These are phyloP conservation scores for Phodopus roborovskii DNA, from an alignment of 2,113 vertebrate genomes.

Conservation along the genomic window DNA sequence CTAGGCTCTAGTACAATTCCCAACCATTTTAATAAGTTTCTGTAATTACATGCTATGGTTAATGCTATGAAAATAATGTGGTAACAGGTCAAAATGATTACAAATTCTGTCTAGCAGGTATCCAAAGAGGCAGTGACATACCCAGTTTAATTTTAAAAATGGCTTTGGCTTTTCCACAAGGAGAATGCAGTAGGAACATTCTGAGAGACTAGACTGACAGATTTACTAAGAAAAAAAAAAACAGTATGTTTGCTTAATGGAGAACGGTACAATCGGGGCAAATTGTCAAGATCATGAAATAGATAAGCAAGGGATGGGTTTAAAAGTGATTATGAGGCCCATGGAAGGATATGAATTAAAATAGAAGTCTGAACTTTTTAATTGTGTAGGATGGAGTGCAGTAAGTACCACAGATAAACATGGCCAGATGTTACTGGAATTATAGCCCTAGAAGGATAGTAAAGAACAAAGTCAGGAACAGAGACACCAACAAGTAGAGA, in stretches of 20 bases:
- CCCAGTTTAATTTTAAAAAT: background rate
- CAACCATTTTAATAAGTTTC: background rate
- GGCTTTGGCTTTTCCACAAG: background rate
- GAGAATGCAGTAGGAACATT: background rate
- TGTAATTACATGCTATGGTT: background rate
- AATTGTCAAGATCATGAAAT: background rate
- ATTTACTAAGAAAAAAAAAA: background rate
- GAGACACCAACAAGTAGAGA: too few species aligned
- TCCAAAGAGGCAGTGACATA: background rate
- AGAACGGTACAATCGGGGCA: background rate
- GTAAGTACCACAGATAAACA: background rate
- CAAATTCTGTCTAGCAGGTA: accelerated
- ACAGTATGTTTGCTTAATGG: background rate
- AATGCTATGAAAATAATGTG: background rate
- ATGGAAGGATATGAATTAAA: background rate
- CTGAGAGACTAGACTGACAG: background rate
- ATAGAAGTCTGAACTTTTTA: background rate
- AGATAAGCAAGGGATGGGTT: background rate
- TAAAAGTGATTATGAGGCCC: background rate
- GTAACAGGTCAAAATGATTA: accelerated
- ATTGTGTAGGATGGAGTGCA: background rate
- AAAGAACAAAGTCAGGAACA: background rate
- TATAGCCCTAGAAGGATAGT: accelerated
- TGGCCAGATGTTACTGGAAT: background rate
- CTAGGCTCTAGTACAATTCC: accelerated